Evolutionary conservation across 1,140 invertebrate species (phyloP).

Genomic region (Octopus sinensis): DNA sequence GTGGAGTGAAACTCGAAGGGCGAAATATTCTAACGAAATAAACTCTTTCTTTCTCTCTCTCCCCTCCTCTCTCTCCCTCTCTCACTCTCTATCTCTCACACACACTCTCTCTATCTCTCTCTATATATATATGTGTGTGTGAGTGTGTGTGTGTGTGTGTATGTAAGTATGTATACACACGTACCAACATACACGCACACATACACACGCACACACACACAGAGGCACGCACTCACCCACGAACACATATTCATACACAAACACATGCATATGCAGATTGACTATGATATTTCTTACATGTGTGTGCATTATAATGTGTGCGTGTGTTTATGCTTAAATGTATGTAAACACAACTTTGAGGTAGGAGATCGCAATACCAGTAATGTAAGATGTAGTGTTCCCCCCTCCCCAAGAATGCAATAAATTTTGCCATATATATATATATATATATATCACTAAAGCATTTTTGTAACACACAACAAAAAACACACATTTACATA

Average conservation of each 20-base stretch:
- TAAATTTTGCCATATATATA: too few relatives aligned
- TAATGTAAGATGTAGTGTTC: too few relatives aligned
- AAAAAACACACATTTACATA: too few relatives aligned
- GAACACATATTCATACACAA: not conserved
- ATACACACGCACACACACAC: not conserved
- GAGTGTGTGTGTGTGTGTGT: not conserved
- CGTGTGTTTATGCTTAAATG: not conserved
- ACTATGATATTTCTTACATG: not conserved
- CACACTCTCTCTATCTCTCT: not conserved
- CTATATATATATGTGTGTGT: conserved; percentile 9
- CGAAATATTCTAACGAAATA: too few relatives aligned
- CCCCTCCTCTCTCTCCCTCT: not conserved
- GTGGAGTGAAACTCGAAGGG: too few relatives aligned
- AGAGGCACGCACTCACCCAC: not conserved
- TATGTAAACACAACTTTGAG: not conserved
- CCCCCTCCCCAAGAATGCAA: too few relatives aligned
- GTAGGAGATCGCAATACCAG: too few relatives aligned
- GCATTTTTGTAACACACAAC: too few relatives aligned
- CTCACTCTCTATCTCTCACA: too few relatives aligned
- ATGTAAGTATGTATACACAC: not conserved
- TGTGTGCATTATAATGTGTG: not conserved
- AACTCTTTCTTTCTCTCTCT: not conserved
- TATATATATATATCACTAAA: too few relatives aligned
- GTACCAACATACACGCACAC: not conserved
- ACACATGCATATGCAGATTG: not conserved